Base-by-base conservation (phyloP, 2,888 invertebrate species). In the Aleiodes alternator region DNA sequence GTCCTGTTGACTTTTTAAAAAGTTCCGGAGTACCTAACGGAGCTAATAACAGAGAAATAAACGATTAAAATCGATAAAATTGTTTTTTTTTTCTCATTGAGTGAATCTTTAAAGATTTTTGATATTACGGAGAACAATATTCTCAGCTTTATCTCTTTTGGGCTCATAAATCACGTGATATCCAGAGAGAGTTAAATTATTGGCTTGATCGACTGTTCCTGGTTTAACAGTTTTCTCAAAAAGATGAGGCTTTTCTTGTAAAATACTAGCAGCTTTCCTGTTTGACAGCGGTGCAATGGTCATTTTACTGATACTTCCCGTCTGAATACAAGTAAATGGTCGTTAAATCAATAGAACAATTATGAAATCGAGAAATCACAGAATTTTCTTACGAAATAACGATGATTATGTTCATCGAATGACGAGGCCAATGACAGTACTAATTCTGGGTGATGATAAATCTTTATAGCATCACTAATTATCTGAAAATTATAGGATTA, bases 221-320 rank as follows among this genome's bases (percentile, higher is more conserved):
- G 12, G 61, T 38, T 61, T 14, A 8, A 6, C 0, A 43, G 43
- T 43, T 9, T 43, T 43, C 9, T 38, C 38, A 14, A 43, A n/a
- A 61, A 61, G 61, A 61, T 61, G 61, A 38, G 61, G 61, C 16
- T 43, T 61, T 61, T 43, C 61, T 43, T 61, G 2, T 16, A 43
- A 43, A 11, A 61, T 6, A 61, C 43, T 61, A 3, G 38, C 31
- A 43, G 16, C 16, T 9, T 14, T 23, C 9, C 14, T 43, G 12
- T 61, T 61, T 16, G 61, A 43, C 38, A 61, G 43, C 9, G 61
- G 38, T 9, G 38, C 38, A 38, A 61, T 9, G 6, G 4, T 38
- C 14, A n/a, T 4, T 38, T 43, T 14, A 38, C 43, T 43, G 31
- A 61, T 61, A 14, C 14, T n/a, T 43, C 61, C 61, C 12, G 43